Evolutionary conservation across 2,888 invertebrate species (phyloP).

Genomic region (Apoderus coryli): DNA sequence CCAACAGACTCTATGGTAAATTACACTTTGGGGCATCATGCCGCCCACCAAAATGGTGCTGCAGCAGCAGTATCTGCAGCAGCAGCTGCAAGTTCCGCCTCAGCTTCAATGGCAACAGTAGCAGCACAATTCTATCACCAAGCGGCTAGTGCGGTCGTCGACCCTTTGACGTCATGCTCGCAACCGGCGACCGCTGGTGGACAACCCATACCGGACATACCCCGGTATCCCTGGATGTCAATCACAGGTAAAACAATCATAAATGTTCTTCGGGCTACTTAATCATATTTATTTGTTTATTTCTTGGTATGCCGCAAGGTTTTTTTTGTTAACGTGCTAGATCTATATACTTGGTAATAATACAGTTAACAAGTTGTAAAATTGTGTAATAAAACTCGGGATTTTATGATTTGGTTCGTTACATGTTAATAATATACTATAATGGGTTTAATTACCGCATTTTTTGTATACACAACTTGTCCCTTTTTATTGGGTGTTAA

Average conservation of each 20-base stretch:
- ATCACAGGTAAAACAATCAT: constrained; percentile 62
- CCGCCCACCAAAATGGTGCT: constrained; percentile 49
- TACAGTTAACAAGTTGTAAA: too few relatives aligned
- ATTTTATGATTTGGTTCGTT: too few relatives aligned
- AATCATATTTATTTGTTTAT: too few relatives aligned
- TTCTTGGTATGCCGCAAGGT: too few relatives aligned
- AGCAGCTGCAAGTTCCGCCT: constrained; percentile 56
- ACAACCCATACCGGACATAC: constrained; percentile 82
- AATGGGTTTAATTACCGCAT: too few relatives aligned
- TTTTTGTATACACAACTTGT: too few relatives aligned
- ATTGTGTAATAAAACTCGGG: too few relatives aligned
- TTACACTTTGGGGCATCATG: constrained; percentile 64
- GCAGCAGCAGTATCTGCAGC: constrained; percentile 41
- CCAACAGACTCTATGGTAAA: constrained; percentile 66
- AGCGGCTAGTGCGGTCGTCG: constrained; percentile 60
- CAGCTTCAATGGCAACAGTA: constrained; percentile 45
- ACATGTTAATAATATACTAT: too few relatives aligned
- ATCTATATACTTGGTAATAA: too few relatives aligned
- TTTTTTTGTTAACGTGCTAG: too few relatives aligned
- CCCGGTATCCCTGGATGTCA: constrained; percentile 93
- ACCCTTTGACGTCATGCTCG: constrained; percentile 67
- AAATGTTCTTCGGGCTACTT: too few relatives aligned
- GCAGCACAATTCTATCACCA: constrained; percentile 87
- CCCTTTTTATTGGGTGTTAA: too few relatives aligned
- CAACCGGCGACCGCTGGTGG: constrained; percentile 53